Conservation (phyloP, 2,888 invertebrate genomes). For the Yponomeuta cagnagella region DNA sequence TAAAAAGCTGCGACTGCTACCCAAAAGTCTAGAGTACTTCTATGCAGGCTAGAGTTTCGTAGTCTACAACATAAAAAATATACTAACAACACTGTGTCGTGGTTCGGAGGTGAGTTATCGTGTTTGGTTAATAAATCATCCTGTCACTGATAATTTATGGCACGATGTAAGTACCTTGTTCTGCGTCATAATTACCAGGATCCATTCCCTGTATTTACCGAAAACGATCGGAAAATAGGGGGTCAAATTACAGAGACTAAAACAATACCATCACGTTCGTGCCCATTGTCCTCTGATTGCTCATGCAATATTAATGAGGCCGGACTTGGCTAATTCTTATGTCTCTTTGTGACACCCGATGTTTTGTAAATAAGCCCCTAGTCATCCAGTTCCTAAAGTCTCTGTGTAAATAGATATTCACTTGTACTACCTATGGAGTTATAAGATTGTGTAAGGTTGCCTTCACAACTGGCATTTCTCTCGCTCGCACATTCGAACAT, state of each 20-base stretch:
- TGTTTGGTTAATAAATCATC: conserved; percentile 3
- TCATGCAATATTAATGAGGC: neutral
- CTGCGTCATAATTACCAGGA: neutral
- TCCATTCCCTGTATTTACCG: neutral
- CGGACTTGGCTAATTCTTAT: neutral
- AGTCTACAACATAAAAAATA: too few relatives aligned
- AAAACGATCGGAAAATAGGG: neutral
- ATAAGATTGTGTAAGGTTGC: too few relatives aligned
- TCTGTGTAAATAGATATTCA: too few relatives aligned
- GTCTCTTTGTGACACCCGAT: neutral
- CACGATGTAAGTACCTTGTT: neutral
- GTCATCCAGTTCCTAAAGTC: neutral
- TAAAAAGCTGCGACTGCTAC: too few relatives aligned
- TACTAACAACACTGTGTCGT: too few relatives aligned
- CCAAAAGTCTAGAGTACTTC: too few relatives aligned
- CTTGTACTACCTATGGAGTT: too few relatives aligned
- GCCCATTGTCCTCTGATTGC: neutral
- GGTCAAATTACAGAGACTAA: neutral
- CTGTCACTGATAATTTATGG: neutral
- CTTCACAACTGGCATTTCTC: too few relatives aligned
- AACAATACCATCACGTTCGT: neutral
- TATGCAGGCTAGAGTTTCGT: too few relatives aligned
- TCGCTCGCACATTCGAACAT: too few relatives aligned
- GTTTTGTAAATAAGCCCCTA: neutral
- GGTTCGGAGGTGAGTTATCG: neutral